A percentile compares a stretch with the other conserved stretches of the same genome.
Evolutionary conservation across 2,888 invertebrate genomes (phyloP).

Genomic region (Nemapogon koenigi): DNA sequence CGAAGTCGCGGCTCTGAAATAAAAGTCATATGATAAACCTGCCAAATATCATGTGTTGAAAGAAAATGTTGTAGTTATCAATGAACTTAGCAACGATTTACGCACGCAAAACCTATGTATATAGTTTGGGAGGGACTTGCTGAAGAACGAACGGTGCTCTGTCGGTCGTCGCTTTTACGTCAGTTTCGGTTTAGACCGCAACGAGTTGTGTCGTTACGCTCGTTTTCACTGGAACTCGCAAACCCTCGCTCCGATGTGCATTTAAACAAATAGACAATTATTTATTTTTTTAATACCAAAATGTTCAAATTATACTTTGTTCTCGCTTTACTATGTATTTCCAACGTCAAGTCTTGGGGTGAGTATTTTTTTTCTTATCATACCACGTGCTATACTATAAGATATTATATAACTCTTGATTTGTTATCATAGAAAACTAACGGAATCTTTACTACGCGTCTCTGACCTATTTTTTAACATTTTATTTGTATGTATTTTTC

Average conservation of each 20-base stretch:
- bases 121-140: no score
- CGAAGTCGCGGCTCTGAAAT: no score
- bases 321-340: constrained; percentile 31
- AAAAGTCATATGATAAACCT: no score
- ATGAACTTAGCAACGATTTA: no score
- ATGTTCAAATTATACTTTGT: constrained; percentile 45
- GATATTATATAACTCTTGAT: constrained; percentile 42
- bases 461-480: neutral
- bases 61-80: no score
- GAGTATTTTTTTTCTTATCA: constrained; percentile 23
- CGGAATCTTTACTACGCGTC: neutral
- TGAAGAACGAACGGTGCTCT: no score
- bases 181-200: constrained; percentile 46
- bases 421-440: constrained; percentile 2
- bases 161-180: constrained; percentile 22
- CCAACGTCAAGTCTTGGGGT: constrained; percentile 46
- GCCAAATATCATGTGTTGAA: no score
- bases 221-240: constrained; percentile 44
- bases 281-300: constrained; percentile 48
- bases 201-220: constrained; percentile 31
- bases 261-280: constrained; percentile 27
- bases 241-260: constrained; percentile 38
- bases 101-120: no score
- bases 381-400: constrained; percentile 39
- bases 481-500: constrained; percentile 23